These are phyloP conservation scores for Rhabditoides inermis DNA, from an alignment of 2,888 invertebrate genomes.

Conservation along the genomic window DNA sequence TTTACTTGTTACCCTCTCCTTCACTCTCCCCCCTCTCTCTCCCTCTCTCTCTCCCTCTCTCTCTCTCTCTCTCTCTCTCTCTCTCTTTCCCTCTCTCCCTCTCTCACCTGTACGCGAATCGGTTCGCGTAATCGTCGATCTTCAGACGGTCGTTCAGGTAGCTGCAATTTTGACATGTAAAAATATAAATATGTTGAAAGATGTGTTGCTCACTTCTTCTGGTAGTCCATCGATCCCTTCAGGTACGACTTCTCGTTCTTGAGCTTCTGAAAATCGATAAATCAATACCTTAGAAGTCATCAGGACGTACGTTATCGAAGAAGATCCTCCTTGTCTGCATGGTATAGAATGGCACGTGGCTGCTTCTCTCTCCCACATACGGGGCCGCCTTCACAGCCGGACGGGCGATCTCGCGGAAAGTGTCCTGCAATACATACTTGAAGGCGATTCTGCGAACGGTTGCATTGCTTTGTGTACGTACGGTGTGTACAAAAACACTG, in stretches of 20 bases:
- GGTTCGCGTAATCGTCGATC: slow-evolving; percentile 49
- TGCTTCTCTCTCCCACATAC: too few relatives aligned
- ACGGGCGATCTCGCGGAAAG: slow-evolving; percentile 41
- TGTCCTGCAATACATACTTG: too few relatives aligned
- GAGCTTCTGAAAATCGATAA: slow-evolving; percentile 7
- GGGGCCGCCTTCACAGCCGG: too few relatives aligned
- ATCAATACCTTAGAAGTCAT: background rate
- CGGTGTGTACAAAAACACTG: too few relatives aligned
- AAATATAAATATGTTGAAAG: too few relatives aligned
- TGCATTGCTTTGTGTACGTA: too few relatives aligned
- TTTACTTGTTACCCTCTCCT: background rate
- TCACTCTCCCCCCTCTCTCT: slow-evolving; percentile 5
- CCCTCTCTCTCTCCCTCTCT: slow-evolving; percentile 7
- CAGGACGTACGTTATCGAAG: slow-evolving; percentile 37
- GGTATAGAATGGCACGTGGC: slow-evolving; percentile 49
- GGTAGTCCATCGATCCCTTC: slow-evolving; percentile 44
- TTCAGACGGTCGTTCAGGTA: too few relatives aligned
- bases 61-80: background rate
- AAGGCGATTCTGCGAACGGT: background rate
- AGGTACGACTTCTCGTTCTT: slow-evolving; percentile 32
- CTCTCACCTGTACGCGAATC: slow-evolving; percentile 41
- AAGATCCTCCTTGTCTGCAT: slow-evolving; percentile 50
- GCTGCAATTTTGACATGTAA: too few relatives aligned
- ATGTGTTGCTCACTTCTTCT: too few relatives aligned
- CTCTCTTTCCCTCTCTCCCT: too few relatives aligned